Evolutionary conservation across 53 echinoderm and acorn worm genomes (phyloP).

Genomic region (Actinopyga echinites): DNA sequence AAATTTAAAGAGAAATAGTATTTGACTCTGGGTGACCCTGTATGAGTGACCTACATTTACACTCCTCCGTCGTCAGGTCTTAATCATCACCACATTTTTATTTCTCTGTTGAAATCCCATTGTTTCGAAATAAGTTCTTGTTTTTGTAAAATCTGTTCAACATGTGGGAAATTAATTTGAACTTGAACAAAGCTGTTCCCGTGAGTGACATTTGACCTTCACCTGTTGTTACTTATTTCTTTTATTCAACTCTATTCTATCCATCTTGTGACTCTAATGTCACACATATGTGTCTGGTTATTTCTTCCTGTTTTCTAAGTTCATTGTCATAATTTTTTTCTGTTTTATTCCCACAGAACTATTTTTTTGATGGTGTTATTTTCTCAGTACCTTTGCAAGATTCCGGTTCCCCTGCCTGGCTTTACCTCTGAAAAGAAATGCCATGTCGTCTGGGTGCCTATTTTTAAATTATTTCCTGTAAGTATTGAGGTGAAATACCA

Average conservation of each 20-base stretch:
- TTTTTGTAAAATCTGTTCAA: too few species aligned
- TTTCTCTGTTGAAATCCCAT: too few species aligned
- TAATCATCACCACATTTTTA: too few species aligned
- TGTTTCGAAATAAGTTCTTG: too few species aligned
- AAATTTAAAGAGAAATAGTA: too few species aligned
- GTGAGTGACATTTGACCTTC: too few species aligned
- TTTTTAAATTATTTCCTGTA: constrained; percentile 86
- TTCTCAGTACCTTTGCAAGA: constrained; percentile 78
- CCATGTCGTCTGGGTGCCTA: constrained; percentile 54
- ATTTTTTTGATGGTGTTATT: constrained; percentile 76
- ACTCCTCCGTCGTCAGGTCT: too few species aligned
- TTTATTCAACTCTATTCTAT: neutral
- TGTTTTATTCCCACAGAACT: constrained; percentile 60
- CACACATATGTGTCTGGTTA: neutral
- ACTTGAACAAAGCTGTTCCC: too few species aligned
- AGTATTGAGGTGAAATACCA: neutral
- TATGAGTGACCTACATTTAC: too few species aligned
- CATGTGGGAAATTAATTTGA: too few species aligned
- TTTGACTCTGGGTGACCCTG: too few species aligned
- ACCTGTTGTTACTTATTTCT: neutral
- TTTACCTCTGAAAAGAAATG: constrained; percentile 43
- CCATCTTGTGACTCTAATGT: neutral
- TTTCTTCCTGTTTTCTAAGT: neutral
- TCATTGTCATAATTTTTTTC: too few species aligned
- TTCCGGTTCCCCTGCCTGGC: constrained; percentile 54